Evolutionary conservation across 2,888 invertebrate genomes (phyloP).

Genomic region (Spodoptera exigua): DNA sequence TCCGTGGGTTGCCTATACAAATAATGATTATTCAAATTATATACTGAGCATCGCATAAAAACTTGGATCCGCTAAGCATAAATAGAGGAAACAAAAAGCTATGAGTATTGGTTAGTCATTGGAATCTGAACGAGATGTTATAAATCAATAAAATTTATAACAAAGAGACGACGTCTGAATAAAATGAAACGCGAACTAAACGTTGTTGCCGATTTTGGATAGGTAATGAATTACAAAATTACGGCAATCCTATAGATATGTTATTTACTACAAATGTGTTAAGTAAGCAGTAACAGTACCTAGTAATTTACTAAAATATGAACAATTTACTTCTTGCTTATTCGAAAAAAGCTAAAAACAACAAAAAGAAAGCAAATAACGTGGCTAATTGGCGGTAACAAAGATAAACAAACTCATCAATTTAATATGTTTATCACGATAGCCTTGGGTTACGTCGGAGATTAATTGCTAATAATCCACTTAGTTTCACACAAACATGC

Average conservation of each 20-base stretch:
- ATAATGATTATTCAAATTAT: conserved; percentile 39
- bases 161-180: conserved; percentile 12
- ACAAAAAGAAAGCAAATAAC: conserved; percentile 10
- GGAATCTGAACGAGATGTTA: conserved; percentile 8
- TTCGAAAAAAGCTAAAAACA: conserved; percentile 1
- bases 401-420: conserved; percentile 33
- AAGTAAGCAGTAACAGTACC: conserved; percentile 18
- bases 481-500: conserved; percentile 57
- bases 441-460: conserved; percentile 60
- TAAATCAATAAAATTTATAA: conserved; percentile 37
- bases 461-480: conserved; percentile 69
- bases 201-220: background rate
- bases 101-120: conserved; percentile 27
- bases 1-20: conserved; percentile 17
- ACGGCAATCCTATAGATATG: background rate
- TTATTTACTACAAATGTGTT: conserved; percentile 12
- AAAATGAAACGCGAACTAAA: background rate
- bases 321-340: too few species aligned
- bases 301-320: conserved; percentile 15
- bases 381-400: conserved; percentile 5
- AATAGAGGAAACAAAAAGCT: conserved; percentile 25
- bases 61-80: conserved; percentile 15
- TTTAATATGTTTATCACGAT: conserved; percentile 50
- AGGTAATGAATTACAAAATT: background rate
- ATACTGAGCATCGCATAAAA: conserved; percentile 27